Percentiles rank a stretch among this genome's conserved stretches.
These are phyloP conservation scores for Coluber constrictor DNA, from an alignment of 2,797 vertebrate species.

Conservation along the genomic window DNA sequence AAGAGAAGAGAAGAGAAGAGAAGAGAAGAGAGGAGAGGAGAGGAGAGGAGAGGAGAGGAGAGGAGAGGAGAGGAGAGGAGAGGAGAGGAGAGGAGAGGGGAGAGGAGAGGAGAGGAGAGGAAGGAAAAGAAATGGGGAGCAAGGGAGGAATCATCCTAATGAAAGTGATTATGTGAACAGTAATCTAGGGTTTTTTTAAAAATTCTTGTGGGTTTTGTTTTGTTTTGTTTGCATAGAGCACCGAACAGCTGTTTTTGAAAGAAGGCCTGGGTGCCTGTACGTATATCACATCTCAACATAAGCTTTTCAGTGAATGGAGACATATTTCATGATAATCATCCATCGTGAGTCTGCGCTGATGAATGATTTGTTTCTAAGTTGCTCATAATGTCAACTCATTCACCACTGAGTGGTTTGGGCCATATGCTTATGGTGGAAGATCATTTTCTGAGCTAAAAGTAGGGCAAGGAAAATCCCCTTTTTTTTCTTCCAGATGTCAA, in stretches of 20 bases:
- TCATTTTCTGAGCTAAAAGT: not conserved
- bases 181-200: not conserved
- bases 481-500: not conserved
- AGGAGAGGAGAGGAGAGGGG: no score
- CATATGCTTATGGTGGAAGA: not conserved
- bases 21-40: no score
- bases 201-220: not conserved
- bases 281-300: not conserved
- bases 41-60: no score
- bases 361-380: not conserved
- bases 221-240: not conserved
- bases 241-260: not conserved
- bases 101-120: rapidly evolving
- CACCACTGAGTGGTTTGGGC: not conserved
- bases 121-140: not conserved
- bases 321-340: not conserved
- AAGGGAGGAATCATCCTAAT: not conserved
- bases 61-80: no score
- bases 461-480: not conserved
- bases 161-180: not conserved
- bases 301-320: not conserved
- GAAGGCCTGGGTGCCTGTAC: not conserved
- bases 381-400: not conserved
- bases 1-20: rapidly evolving
- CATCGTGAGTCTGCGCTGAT: not conserved